A percentile compares a stretch with the other conserved stretches of the same genome.
These are phyloP conservation scores for Axea sp. DNA, from an alignment of 2,888 invertebrate genomes.

Conservation along the genomic window DNA sequence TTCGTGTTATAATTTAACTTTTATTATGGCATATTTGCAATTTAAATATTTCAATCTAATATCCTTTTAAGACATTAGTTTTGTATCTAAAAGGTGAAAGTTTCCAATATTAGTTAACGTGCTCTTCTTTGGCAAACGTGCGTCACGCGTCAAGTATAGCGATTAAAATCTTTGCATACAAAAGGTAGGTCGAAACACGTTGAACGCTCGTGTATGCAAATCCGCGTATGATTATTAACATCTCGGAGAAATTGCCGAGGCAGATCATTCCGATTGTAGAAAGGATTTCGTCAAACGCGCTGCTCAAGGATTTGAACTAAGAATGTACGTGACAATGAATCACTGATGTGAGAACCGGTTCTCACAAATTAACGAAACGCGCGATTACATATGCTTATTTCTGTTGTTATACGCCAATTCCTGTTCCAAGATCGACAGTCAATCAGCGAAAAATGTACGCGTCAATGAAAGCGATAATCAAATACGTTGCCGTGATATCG, in stretches of 20 bases:
- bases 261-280: constrained; percentile 33
- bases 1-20: too few relatives aligned
- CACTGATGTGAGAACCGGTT: constrained; percentile 58
- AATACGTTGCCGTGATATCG: constrained; percentile 7
- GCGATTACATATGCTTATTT: constrained; percentile 46
- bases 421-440: constrained; percentile 40
- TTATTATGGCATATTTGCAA: too few relatives aligned
- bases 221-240: constrained; percentile 22
- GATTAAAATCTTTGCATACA: constrained; percentile 30
- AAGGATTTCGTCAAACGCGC: constrained; percentile 29
- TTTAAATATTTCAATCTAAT: too few relatives aligned
- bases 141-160: background rate
- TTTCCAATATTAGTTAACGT: background rate
- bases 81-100: constrained; percentile 2
- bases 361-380: constrained; percentile 32
- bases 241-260: constrained; percentile 53
- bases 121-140: constrained; percentile 6
- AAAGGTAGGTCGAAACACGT: constrained; percentile 43
- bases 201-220: constrained; percentile 37
- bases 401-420: constrained; percentile 40
- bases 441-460: constrained; percentile 43
- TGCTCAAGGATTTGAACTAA: constrained; percentile 55
- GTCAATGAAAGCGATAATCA: constrained; percentile 38
- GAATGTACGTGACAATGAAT: constrained; percentile 56
- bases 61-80: too few relatives aligned